Percentiles rank a stretch among this genome's conserved stretches.
Evolutionary conservation across 2,888 invertebrate genomes (phyloP).

Genomic region (Netelia fuscicornis): DNA sequence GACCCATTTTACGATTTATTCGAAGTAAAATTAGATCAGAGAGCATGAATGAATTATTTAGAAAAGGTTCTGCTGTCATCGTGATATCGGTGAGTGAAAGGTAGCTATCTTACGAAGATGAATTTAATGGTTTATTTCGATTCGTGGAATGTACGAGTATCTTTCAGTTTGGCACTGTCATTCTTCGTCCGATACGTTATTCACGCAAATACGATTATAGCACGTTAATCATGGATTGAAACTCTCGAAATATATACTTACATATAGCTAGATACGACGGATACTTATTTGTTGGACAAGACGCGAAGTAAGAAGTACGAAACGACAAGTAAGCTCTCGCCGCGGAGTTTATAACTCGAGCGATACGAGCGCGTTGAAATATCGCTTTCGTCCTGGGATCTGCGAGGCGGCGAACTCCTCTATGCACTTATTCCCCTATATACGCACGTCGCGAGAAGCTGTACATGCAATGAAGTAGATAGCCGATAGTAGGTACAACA

Average conservation of each 20-base stretch:
- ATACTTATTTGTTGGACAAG: conserved; percentile 41
- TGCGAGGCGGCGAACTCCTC: conserved; percentile 17
- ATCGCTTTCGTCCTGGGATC: conserved; percentile 54
- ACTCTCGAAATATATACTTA: background rate
- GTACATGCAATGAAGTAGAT: conserved; percentile 45
- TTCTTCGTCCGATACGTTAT: background rate
- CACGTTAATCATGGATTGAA: conserved; percentile 6
- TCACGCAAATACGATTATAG: background rate
- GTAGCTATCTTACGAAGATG: background rate
- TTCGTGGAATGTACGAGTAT: background rate
- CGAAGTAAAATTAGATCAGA: too few species aligned
- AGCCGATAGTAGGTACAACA: conserved; percentile 38
- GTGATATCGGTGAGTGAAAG: background rate
- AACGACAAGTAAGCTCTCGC: conserved; percentile 26
- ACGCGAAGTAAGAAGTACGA: conserved; percentile 33
- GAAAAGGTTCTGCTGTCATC: background rate
- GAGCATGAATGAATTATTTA: too few species aligned
- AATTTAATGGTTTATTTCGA: conserved; percentile 26
- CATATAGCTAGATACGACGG: background rate
- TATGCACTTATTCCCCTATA: conserved; percentile 26
- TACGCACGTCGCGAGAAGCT: conserved; percentile 24
- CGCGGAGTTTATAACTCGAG: conserved; percentile 60
- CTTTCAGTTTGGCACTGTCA: conserved; percentile 25
- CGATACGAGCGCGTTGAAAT: conserved; percentile 59
- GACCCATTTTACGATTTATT: too few species aligned